Evolutionary conservation across 2,797 vertebrate genomes (phyloP), one percentile per base, ranked within the genome.

Genomic region (Yasuhikotakia modesta): DNA sequence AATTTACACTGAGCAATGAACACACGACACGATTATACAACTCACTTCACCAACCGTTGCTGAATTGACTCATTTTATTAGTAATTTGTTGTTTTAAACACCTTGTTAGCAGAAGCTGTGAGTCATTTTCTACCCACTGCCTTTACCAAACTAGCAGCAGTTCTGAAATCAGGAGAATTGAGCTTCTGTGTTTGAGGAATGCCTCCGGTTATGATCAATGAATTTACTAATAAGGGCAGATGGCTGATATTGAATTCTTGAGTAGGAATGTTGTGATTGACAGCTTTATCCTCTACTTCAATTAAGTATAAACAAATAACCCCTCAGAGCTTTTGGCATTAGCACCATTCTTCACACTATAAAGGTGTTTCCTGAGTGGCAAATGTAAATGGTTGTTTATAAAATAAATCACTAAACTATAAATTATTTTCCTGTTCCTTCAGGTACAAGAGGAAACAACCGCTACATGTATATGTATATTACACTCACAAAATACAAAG

Each of bases 371-470:
- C n/a, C 60, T 64, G 69, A 24, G 72, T 67, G 50, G 60, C 27
- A 8, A 55, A 66, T 60, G 21, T 70, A 78, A 58, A 65, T 65
- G 27, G 32, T 45, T 53, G 68, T 71, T 55, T n/a, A n/a, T n/a
- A n/a, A n/a, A n/a, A 78, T 71, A 66, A 43, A 75, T 35, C 58
- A 46, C n/a, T n/a, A 53, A 73, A 81, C 86, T 79, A 79, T 80
- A 85, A 79, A 32, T 70, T n/a, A n/a, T n/a, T n/a, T n/a, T n/a
- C n/a, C 71, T 81, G 73, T 80, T 79, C 87, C 86, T 83, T 78
- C 77, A 81, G 65, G 70, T 88, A 87, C 91, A 88, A 86, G 79
- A 84, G 86, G 60, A 67, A 65, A 48, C 52, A 76, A 80, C 11
- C n/a, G n/a, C n/a, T n/a, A n/a, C n/a, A n/a, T n/a, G n/a, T n/a